Percentiles rank a stretch among this genome's conserved stretches.
Evolutionary conservation across 2,797 vertebrate genomes (phyloP).

Genomic region (Eupleurogrammus muticus): DNA sequence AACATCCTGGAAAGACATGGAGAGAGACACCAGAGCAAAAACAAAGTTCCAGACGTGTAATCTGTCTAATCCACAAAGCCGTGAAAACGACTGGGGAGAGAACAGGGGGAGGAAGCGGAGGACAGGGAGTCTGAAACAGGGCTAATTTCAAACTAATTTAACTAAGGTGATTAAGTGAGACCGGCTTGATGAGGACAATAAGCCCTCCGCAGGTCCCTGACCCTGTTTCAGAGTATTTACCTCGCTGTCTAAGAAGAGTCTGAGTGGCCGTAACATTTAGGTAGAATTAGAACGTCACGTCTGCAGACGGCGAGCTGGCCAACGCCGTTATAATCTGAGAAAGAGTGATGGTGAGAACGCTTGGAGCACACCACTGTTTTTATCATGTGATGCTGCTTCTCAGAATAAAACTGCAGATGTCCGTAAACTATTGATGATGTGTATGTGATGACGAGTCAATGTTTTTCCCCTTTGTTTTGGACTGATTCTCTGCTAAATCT

Average conservation of each 20-base stretch:
- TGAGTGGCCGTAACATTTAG: background rate
- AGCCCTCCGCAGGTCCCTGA: constrained; percentile 60
- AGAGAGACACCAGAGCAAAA: constrained; percentile 53
- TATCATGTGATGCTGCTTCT: background rate
- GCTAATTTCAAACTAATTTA: constrained; percentile 81
- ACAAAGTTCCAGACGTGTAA: constrained; percentile 80
- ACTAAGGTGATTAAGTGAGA: constrained; percentile 80
- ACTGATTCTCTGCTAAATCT: background rate
- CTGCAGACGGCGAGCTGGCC: background rate
- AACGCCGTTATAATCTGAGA: background rate
- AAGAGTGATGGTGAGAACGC: background rate
- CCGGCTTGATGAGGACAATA: constrained; percentile 70
- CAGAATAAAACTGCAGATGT: background rate
- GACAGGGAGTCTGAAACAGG: constrained; percentile 54
- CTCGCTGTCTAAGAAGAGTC: constrained; percentile 1
- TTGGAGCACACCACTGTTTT: background rate
- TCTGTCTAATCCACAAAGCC: constrained; percentile 82
- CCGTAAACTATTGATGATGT: background rate
- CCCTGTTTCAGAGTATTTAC: constrained; percentile 56
- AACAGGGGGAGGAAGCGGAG: constrained; percentile 43
- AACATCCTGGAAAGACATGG: constrained; percentile 18
- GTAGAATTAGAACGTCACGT: background rate
- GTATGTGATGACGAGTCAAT: background rate
- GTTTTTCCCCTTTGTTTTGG: too few relatives aligned
- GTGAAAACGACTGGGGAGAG: constrained; percentile 70